A percentile compares a stretch with the other conserved stretches of the same genome.
Conservation (phyloP, 2,888 invertebrate species). For the Timema cristinae region DNA sequence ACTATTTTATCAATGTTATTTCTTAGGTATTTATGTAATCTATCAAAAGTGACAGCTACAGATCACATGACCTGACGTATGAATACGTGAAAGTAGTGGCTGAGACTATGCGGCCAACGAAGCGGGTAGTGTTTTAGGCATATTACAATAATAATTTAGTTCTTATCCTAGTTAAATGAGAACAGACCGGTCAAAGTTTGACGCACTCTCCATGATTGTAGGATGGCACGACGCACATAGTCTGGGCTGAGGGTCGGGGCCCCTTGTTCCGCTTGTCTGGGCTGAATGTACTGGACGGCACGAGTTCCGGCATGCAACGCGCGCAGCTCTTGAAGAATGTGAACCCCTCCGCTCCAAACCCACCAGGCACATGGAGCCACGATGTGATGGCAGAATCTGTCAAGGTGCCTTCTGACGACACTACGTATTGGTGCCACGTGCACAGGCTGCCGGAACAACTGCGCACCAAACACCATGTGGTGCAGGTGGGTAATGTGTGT, state of each 20-base stretch:
- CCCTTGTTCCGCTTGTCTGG: slow-evolving; percentile 65
- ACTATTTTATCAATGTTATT: too few species aligned
- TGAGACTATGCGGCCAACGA: too few species aligned
- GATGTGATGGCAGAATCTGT: slow-evolving; percentile 61
- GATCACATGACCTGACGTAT: too few species aligned
- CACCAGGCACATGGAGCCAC: slow-evolving; percentile 53
- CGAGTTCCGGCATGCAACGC: slow-evolving; percentile 67
- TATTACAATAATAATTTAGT: too few species aligned
- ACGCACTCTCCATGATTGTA: slow-evolving; percentile 40
- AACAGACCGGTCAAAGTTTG: too few species aligned
- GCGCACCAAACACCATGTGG: slow-evolving; percentile 63
- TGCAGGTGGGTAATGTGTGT: slow-evolving; percentile 50
- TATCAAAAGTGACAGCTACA: too few species aligned
- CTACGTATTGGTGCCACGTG: slow-evolving; percentile 96
- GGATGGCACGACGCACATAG: slow-evolving; percentile 86
- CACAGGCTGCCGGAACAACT: slow-evolving; percentile 70
- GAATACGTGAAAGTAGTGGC: too few species aligned
- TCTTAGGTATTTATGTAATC: too few species aligned
- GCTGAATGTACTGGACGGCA: slow-evolving; percentile 54
- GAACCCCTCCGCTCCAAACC: slow-evolving; percentile 43
- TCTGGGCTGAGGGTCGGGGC: slow-evolving; percentile 79
- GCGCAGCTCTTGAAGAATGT: slow-evolving; percentile 63
- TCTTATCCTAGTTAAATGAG: too few species aligned
- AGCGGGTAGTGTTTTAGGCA: too few species aligned
- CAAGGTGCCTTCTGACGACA: slow-evolving; percentile 76